Evolutionary conservation across 2,797 vertebrate genomes (phyloP).

Genomic region (Discoglossus pictus): DNA sequence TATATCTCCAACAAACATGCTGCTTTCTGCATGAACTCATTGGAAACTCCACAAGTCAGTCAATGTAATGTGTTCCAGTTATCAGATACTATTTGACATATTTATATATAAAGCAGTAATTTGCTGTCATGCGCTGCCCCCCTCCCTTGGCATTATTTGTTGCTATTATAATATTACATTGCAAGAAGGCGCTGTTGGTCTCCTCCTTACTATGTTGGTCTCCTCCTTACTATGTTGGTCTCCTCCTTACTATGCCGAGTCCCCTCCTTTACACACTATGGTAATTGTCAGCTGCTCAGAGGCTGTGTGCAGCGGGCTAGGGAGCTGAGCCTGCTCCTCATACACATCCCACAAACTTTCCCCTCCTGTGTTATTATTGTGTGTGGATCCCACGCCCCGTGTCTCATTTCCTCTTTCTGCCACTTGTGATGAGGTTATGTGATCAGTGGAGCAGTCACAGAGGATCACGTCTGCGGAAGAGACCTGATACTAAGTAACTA

Average conservation of each 20-base stretch:
- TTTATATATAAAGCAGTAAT: too few species aligned
- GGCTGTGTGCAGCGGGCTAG: constrained; percentile 11
- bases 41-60: too few species aligned
- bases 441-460: constrained; percentile 16
- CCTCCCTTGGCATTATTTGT: neutral
- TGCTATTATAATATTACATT: constrained; percentile 33
- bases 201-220: neutral
- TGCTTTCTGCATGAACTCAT: too few species aligned
- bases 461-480: constrained; percentile 8
- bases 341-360: neutral
- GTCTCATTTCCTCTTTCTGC: constrained; percentile 30
- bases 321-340: constrained; percentile 2
- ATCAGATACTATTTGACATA: too few species aligned
- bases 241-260: constrained; percentile 34
- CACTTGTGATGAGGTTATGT: constrained; percentile 11
- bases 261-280: constrained; percentile 17
- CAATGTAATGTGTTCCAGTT: too few species aligned
- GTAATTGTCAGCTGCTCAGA: constrained; percentile 31
- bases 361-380: neutral
- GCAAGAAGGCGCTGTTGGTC: constrained; percentile 22
- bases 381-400: neutral
- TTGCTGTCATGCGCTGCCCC: neutral
- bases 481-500: neutral
- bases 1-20: neutral
- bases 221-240: constrained; percentile 8